A percentile compares a stretch with the other conserved stretches of the same genome.
phyloP scores from a whole-genome alignment of 2,113 vertebrate species.

The Panthera tigris region DNA sequence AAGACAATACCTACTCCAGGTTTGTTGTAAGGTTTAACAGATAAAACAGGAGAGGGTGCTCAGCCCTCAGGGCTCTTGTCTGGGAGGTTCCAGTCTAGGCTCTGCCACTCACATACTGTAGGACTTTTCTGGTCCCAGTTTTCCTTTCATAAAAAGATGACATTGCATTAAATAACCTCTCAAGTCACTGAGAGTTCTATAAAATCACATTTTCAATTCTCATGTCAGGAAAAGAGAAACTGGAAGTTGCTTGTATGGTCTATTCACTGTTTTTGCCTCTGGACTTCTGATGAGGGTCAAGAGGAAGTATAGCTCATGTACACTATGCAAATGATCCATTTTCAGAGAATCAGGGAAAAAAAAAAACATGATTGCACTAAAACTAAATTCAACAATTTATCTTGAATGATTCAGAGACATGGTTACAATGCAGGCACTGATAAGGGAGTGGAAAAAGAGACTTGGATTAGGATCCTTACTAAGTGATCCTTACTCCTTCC shows the following conservation, averaged over 20 bases:
- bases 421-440: neutral
- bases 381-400: neutral
- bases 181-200: neutral
- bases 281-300: neutral
- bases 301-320: neutral
- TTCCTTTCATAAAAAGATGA: neutral
- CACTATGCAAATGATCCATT: neutral
- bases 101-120: neutral
- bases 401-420: neutral
- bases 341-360: neutral
- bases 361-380: neutral
- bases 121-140: neutral
- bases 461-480: neutral
- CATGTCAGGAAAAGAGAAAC: neutral
- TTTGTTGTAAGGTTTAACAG: neutral
- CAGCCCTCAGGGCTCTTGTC: neutral
- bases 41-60: neutral
- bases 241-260: neutral
- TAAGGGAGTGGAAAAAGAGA: neutral
- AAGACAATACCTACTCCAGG: neutral
- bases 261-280: neutral
- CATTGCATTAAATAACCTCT: neutral
- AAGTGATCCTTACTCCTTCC: neutral
- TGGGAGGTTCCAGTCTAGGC: neutral
- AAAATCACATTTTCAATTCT: neutral